phyloP scores from a whole-genome alignment of 2,888 invertebrate species.

The Balanococcus diminutus region DNA sequence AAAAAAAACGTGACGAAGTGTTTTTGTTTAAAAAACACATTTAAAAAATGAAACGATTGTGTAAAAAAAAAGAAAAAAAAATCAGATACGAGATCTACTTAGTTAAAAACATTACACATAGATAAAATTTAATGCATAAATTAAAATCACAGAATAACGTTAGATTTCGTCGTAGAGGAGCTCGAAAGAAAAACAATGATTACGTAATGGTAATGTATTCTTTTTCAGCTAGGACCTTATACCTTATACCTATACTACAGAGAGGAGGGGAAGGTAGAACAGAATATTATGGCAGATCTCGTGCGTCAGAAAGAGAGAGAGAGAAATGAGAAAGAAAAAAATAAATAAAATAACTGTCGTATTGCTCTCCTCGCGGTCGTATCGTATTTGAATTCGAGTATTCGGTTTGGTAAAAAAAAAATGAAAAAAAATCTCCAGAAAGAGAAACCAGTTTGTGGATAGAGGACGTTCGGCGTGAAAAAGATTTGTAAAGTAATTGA shows the following conservation, averaged over 20 bases:
- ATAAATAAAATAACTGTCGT: conserved; percentile 40
- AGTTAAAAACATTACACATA: not conserved
- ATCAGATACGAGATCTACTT: conserved; percentile 21
- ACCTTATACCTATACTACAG: too few relatives aligned
- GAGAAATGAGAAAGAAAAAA: not conserved
- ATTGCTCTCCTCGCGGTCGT: too few relatives aligned
- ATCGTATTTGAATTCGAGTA: conserved; percentile 3
- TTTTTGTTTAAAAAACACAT: not conserved
- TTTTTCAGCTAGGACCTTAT: not conserved
- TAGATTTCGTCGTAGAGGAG: not conserved
- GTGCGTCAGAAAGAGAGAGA: not conserved
- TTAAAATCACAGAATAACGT: conserved; percentile 17
- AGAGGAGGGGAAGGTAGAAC: not conserved
- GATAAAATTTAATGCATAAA: conserved; percentile 32
- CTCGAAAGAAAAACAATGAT: conserved; percentile 21
- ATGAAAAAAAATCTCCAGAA: not conserved
- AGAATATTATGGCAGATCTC: not conserved
- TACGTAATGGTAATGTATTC: conserved; percentile 15
- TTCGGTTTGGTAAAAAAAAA: not conserved
- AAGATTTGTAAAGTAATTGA: conserved; percentile 47
- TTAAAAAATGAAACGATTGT: not conserved
- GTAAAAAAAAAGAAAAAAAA: not conserved
- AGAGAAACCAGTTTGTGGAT: conserved; percentile 46
- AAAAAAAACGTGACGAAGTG: not conserved
- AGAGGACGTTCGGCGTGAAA: conserved; percentile 47